A percentile compares a stretch with the other conserved stretches of the same genome.
These are phyloP conservation scores for Uropetala carovei DNA, from an alignment of 2,888 invertebrate genomes.

Conservation along the genomic window DNA sequence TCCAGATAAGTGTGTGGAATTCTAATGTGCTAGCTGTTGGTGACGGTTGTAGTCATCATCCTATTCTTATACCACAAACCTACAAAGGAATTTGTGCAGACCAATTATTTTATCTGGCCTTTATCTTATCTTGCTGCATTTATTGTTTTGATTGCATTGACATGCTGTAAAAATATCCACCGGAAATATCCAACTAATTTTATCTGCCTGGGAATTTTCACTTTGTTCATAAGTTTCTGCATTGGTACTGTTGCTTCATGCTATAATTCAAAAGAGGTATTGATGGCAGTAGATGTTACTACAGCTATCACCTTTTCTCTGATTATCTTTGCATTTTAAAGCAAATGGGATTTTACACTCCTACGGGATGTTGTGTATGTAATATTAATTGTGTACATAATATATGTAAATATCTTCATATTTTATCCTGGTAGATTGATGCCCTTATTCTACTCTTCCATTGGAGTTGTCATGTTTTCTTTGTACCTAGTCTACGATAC, in stretches of 20 bases:
- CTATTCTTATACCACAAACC: constrained; percentile 84
- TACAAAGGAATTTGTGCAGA: constrained; percentile 79
- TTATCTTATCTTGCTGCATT: constrained; percentile 82
- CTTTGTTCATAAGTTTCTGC: constrained; percentile 88
- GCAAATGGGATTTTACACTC: constrained; percentile 90
- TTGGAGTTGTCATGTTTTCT: constrained; percentile 93
- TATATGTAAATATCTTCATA: constrained; percentile 87
- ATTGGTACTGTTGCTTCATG: constrained; percentile 84
- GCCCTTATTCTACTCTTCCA: constrained; percentile 86
- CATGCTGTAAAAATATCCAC: constrained; percentile 90
- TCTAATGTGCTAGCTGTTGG: constrained; percentile 87
- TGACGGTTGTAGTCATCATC: constrained; percentile 87
- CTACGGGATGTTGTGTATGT: constrained; percentile 88
- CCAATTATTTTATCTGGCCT: constrained; percentile 81
- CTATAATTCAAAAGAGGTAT: constrained; percentile 81
- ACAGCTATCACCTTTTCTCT: constrained; percentile 89
- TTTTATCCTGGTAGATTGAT: constrained; percentile 77
- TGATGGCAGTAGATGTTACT: constrained; percentile 95
- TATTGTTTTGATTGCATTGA: constrained; percentile 87
- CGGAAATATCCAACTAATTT: constrained; percentile 92
- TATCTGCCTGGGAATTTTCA: constrained; percentile 92
- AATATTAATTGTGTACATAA: constrained; percentile 83
- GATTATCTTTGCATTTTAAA: constrained; percentile 95
- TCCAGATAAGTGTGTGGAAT: constrained; percentile 90
- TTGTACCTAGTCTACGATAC: constrained; percentile 95